Evolutionary conservation across 2,888 invertebrate genomes (phyloP).

Genomic region (Perizoma affinitatum): DNA sequence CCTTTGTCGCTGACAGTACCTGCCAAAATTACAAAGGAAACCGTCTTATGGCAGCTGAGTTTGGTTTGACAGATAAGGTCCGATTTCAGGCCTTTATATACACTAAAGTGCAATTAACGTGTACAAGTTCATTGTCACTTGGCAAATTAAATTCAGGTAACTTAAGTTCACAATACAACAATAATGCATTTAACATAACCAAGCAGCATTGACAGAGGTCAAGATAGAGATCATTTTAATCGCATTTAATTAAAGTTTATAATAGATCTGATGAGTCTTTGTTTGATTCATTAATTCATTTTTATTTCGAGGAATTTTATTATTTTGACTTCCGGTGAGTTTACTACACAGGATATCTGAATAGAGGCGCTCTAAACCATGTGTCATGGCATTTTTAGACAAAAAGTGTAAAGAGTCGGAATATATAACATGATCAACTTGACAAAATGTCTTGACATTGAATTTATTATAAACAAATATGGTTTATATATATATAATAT

Average conservation of each 20-base stretch:
- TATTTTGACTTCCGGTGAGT: too few relatives aligned
- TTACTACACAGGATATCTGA: too few relatives aligned
- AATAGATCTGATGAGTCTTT: neutral
- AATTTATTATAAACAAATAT: neutral
- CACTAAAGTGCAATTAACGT: neutral
- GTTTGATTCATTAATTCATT: too few relatives aligned
- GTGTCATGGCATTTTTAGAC: too few relatives aligned
- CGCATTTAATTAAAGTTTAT: constrained; percentile 4
- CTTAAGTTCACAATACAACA: constrained; percentile 8
- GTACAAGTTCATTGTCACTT: constrained; percentile 11
- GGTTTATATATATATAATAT: too few relatives aligned
- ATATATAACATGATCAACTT: too few relatives aligned
- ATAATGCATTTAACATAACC: constrained; percentile 29
- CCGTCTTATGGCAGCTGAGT: too few relatives aligned
- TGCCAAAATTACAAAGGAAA: too few relatives aligned
- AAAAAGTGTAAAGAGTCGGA: too few relatives aligned
- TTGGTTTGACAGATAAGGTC: neutral
- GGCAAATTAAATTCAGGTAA: constrained; percentile 2
- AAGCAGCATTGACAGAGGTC: constrained; percentile 16
- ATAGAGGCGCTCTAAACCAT: too few relatives aligned
- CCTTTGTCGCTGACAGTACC: too few relatives aligned
- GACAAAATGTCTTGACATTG: too few relatives aligned
- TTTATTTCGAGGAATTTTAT: neutral
- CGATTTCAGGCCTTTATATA: neutral
- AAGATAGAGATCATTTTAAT: constrained; percentile 12